A percentile compares a stretch with the other conserved stretches of the same genome.
Evolutionary conservation across 2,113 vertebrate genomes (phyloP).

Genomic region (Pycnonotus jocosus): DNA sequence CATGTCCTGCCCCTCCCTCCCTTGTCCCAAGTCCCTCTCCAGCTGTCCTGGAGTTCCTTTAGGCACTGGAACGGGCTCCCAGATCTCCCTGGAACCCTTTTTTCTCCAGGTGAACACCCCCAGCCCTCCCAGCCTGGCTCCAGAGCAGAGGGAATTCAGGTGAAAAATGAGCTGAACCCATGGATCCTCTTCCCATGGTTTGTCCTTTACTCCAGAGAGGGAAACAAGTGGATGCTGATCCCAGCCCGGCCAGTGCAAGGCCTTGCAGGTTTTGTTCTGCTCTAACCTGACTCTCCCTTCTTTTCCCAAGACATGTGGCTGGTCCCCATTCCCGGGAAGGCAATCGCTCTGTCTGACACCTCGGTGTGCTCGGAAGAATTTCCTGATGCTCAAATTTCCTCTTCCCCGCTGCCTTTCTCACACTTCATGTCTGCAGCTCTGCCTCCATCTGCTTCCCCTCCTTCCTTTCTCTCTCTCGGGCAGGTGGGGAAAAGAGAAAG

Average conservation of each 20-base stretch:
- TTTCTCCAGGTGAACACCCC: background rate
- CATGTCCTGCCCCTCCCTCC: background rate
- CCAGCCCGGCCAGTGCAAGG: background rate
- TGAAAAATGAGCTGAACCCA: rapidly evolving
- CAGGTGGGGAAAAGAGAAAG: conserved; percentile 17
- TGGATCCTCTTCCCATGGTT: background rate
- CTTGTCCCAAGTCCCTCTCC: background rate
- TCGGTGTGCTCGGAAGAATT: background rate
- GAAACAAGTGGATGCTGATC: background rate
- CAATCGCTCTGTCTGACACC: background rate
- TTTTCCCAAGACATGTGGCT: background rate
- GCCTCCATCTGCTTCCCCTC: background rate
- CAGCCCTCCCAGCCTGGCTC: background rate
- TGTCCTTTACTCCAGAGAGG: background rate
- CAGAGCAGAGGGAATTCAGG: background rate
- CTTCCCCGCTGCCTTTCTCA: background rate
- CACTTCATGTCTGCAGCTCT: background rate
- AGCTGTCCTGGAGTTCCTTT: background rate
- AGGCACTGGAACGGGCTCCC: rapidly evolving
- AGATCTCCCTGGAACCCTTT: background rate
- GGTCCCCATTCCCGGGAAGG: background rate
- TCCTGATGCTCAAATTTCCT: conserved; percentile 5
- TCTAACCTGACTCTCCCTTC: background rate
- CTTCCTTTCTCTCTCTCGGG: background rate
- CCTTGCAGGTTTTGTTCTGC: background rate